Percentiles rank a stretch among this genome's conserved stretches.
Conservation (phyloP, 1,140 invertebrate genomes). For the Drosophila fuyamai region DNA sequence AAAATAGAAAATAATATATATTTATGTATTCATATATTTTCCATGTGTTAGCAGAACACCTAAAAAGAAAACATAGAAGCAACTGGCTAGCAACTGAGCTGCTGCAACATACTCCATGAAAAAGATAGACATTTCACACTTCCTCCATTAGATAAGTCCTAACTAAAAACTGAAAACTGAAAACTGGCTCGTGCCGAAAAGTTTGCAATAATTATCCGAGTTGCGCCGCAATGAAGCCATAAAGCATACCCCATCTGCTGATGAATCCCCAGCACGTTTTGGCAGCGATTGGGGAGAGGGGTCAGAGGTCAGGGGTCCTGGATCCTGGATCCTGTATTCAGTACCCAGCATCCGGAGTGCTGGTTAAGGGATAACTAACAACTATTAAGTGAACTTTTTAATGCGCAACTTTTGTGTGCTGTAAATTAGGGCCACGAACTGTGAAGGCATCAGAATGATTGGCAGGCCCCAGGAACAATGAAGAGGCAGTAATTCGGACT, state of each 20-base stretch:
- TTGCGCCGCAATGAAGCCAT: slow-evolving; percentile 50
- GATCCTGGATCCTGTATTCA: no score
- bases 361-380: slow-evolving; percentile 30
- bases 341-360: no score
- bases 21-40: no score
- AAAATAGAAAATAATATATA: no score
- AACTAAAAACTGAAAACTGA: not conserved
- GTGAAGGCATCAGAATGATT: slow-evolving; percentile 28
- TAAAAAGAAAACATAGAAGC: no score
- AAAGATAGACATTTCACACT: not conserved
- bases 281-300: not conserved
- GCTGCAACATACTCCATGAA: not conserved
- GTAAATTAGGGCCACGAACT: slow-evolving; percentile 46
- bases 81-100: not conserved
- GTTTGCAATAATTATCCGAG: slow-evolving; percentile 65
- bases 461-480: slow-evolving; percentile 42
- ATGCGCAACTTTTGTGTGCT: slow-evolving; percentile 64
- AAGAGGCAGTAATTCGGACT: slow-evolving; percentile 33
- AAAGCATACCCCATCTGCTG: slow-evolving; percentile 19
- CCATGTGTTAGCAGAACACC: no score
- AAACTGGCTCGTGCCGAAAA: slow-evolving; percentile 20
- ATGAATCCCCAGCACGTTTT: slow-evolving; percentile 47
- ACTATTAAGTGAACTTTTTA: slow-evolving; percentile 70
- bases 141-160: not conserved
- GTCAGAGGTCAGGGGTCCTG: not conserved